phyloP scores from a whole-genome alignment of 2,888 invertebrate genomes.

The Lysandra bellargus region DNA sequence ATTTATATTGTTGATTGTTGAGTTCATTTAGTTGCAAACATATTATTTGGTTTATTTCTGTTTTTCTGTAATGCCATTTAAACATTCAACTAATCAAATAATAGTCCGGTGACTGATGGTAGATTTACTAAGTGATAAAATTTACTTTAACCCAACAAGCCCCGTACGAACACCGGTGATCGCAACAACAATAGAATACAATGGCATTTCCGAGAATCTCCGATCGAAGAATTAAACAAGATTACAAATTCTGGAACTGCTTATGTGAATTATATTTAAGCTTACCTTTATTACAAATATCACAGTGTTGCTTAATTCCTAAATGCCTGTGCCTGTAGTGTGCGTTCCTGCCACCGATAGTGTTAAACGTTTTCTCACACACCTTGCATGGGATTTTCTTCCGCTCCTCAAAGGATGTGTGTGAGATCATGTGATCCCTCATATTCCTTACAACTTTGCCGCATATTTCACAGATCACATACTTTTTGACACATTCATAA shows the following conservation, averaged over 20 bases:
- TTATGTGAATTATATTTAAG: neutral
- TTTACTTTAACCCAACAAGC: no score
- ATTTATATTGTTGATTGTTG: no score
- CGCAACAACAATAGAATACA: no score
- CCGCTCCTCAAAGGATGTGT: constrained; percentile 48
- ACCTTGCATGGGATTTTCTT: constrained; percentile 52
- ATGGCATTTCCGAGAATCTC: no score
- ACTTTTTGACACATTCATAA: constrained; percentile 39
- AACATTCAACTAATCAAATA: no score
- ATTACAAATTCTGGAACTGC: neutral
- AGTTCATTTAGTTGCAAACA: no score
- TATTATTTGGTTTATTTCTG: no score
- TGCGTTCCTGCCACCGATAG: constrained; percentile 50
- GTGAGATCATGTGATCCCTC: constrained; percentile 52
- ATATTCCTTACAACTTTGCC: constrained; percentile 60
- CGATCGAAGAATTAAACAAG: neutral
- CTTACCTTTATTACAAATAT: constrained; percentile 65
- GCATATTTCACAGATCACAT: constrained; percentile 62
- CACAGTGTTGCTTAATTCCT: constrained; percentile 59
- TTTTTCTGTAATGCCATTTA: no score
- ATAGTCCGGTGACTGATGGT: no score
- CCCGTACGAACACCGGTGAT: no score
- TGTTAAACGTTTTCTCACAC: constrained; percentile 59
- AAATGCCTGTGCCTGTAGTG: constrained; percentile 65
- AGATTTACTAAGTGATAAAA: no score